Conservation (phyloP, 2,113 vertebrate species). For the Pseudois nayaur region DNA sequence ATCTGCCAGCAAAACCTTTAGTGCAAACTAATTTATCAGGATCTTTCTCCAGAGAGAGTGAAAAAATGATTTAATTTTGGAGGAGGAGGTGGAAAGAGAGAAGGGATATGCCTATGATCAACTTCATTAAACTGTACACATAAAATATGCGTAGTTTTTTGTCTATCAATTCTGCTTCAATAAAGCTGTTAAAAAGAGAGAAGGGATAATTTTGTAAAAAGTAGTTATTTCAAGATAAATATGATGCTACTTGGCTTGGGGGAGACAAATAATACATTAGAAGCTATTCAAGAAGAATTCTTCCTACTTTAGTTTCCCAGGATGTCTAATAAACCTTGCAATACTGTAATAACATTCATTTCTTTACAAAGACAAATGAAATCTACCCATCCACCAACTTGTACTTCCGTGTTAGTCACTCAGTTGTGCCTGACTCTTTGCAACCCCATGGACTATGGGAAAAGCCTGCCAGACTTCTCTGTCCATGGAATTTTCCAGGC, state of each 20-base stretch:
- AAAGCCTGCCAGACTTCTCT: neutral
- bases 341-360: neutral
- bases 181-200: neutral
- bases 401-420: neutral
- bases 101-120: neutral
- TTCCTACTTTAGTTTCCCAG: neutral
- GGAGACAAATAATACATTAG: neutral
- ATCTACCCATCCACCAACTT: neutral
- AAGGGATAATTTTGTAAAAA: neutral
- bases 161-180: neutral
- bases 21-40: neutral
- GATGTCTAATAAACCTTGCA: neutral
- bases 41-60: neutral
- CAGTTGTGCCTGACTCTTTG: neutral
- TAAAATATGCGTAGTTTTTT: neutral
- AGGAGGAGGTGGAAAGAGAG: neutral
- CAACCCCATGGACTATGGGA: neutral
- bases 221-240: neutral
- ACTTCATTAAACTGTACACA: neutral
- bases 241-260: neutral
- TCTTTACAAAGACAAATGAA: conserved; percentile 27
- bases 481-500: neutral
- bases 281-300: neutral
- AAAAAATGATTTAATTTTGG: neutral
- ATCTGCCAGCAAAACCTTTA: neutral